Evolutionary conservation across 2,797 vertebrate species (phyloP).

Genomic region (Scomberomorus guttatus): DNA sequence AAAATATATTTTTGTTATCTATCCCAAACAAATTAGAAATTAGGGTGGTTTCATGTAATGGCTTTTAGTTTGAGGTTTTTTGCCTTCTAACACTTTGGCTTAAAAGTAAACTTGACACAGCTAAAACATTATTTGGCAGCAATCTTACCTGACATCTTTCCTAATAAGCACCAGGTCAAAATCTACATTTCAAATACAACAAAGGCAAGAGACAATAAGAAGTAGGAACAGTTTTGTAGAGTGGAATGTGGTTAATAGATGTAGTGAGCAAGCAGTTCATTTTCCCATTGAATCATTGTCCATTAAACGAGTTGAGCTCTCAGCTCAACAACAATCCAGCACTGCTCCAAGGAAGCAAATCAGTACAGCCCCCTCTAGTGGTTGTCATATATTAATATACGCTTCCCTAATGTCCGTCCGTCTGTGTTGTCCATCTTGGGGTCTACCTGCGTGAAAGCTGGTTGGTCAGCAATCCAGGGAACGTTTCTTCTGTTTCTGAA

Average conservation of each 20-base stretch:
- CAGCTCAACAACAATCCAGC: slow-evolving; percentile 43
- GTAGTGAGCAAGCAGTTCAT: slow-evolving; percentile 56
- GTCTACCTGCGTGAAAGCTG: slow-evolving; percentile 89
- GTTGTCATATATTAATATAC: slow-evolving; percentile 71
- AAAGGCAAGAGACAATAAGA: slow-evolving; percentile 19
- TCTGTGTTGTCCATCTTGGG: slow-evolving; percentile 13
- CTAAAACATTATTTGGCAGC: slow-evolving; percentile 47
- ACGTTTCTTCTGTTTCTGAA: slow-evolving; percentile 89
- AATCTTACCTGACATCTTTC: slow-evolving; percentile 31
- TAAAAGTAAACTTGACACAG: background rate
- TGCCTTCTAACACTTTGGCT: slow-evolving; percentile 12
- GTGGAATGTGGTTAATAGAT: slow-evolving; percentile 54
- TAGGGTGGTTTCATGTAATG: background rate
- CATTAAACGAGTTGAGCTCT: slow-evolving; percentile 40
- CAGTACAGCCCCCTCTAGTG: slow-evolving; percentile 77
- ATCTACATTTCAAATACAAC: slow-evolving; percentile 41
- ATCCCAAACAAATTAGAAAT: slow-evolving; percentile 6
- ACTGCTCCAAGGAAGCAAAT: slow-evolving; percentile 39
- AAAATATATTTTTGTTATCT: slow-evolving; percentile 18
- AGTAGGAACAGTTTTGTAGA: slow-evolving; percentile 27
- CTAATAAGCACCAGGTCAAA: slow-evolving; percentile 54
- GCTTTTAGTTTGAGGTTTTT: slow-evolving; percentile 26
- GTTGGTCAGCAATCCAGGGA: slow-evolving; percentile 91
- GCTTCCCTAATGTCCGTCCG: slow-evolving; percentile 38
- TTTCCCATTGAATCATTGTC: slow-evolving; percentile 45